Evolutionary conservation across 2,113 vertebrate genomes (phyloP), one percentile per base, ranked within the genome.

Genomic region (Alces alces): DNA sequence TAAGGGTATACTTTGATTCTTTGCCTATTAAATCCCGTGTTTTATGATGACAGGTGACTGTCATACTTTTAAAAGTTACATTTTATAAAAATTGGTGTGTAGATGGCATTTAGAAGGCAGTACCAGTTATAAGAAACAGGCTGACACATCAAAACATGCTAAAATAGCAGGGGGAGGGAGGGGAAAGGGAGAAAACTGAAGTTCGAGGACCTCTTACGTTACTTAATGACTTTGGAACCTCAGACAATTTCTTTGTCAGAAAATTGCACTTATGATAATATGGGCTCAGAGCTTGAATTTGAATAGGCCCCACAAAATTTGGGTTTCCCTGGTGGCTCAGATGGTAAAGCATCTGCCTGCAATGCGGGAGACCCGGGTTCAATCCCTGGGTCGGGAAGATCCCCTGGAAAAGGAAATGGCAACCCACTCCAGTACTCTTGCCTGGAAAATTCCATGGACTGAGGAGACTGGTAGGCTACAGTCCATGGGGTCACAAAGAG

Each of bases 21-120:
- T 13, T 95, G 50, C 30, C 7, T 91, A 21, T 66, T 93, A 93
- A 95, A 54, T 64, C 30, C n/a, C 33, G 7, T 70, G 55, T 91
- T 89, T 97, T 83, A 90, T 84, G 92, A 61, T 79, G 43, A 73
- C 15, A 73, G 17, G 21, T 47, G 27, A 45, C 27, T 83, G 30
- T 88, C 36, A 89, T 52, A 36, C 30, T 57, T 96, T 86, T 50
- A 78, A 55, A 58, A 87, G 52, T 80, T 36, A 28, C 13, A 55
- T 55, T 93, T 82, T 23, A 36, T 87, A 73, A 79, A 82, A 92
- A 14, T 89, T 30, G n/a, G 11, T 36, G 36, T 73, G 23, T 14
- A 87, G 84, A 58, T 9, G 10, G 23, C 43, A n/a, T 57, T 79
- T 83, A 54, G 82, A 28, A 86, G 23, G 15, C 28, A 52, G 23